These are phyloP conservation scores for Sus scrofa DNA, from an alignment of 2,113 vertebrate genomes.

Conservation along the genomic window T2T-Sscrofa CM000824.6:34930501-34931000, in stretches of 20 bases:
- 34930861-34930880: too few relatives aligned
- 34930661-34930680: background rate
- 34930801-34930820: background rate
- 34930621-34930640: background rate
- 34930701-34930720: background rate
- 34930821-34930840: background rate
- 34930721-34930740: background rate
- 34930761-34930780: background rate
- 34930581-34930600: background rate
- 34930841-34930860: too few relatives aligned
- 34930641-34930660: background rate
- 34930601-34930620: background rate
- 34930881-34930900: too few relatives aligned
- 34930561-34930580: background rate
- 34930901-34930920: too few relatives aligned
- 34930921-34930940: too few relatives aligned
- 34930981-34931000: too few relatives aligned
- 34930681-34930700: background rate
- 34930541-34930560: background rate
- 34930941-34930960: too few relatives aligned
- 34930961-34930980: too few relatives aligned
- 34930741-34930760: rapidly evolving
- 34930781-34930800: background rate
- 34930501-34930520: background rate
- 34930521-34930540: background rate